Percentiles rank a stretch among this genome's conserved stretches.
Conservation (phyloP, 2,797 vertebrate species). For the Limosa lapponica region DNA sequence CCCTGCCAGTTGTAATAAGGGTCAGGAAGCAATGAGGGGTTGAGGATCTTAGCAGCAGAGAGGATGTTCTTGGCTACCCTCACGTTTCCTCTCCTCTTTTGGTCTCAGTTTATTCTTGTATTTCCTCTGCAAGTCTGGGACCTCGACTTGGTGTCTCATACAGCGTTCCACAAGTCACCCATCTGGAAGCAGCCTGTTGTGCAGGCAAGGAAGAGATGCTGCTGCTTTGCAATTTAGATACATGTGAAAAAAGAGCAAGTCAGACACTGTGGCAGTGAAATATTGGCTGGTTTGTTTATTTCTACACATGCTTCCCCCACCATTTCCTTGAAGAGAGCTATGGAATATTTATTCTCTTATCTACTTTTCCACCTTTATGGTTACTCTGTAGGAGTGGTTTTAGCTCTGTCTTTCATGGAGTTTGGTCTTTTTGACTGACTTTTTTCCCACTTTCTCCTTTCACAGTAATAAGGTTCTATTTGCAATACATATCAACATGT, state of each 20-base stretch:
- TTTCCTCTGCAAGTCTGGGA: slow-evolving; percentile 39
- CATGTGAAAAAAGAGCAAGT: background rate
- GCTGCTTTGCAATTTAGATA: slow-evolving; percentile 3
- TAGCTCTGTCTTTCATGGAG: background rate
- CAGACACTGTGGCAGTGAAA: background rate
- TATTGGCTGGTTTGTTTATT: background rate
- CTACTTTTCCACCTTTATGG: background rate
- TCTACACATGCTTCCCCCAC: background rate
- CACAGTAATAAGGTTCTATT: background rate
- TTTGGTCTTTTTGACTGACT: background rate
- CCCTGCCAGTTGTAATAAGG: background rate
- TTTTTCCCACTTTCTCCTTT: background rate
- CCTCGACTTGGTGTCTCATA: background rate
- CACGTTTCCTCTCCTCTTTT: background rate
- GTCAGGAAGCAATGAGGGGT: background rate
- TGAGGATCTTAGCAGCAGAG: background rate
- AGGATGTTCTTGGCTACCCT: background rate
- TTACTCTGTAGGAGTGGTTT: background rate
- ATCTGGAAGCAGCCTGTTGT: slow-evolving; percentile 53
- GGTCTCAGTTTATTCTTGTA: slow-evolving; percentile 28
- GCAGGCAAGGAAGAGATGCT: slow-evolving; percentile 19
- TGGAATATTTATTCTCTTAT: background rate
- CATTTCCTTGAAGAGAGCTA: background rate
- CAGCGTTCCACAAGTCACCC: slow-evolving; percentile 18
- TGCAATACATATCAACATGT: background rate